Conservation (phyloP, 2,113 vertebrate genomes). For the Myotis brandtii region DNA sequence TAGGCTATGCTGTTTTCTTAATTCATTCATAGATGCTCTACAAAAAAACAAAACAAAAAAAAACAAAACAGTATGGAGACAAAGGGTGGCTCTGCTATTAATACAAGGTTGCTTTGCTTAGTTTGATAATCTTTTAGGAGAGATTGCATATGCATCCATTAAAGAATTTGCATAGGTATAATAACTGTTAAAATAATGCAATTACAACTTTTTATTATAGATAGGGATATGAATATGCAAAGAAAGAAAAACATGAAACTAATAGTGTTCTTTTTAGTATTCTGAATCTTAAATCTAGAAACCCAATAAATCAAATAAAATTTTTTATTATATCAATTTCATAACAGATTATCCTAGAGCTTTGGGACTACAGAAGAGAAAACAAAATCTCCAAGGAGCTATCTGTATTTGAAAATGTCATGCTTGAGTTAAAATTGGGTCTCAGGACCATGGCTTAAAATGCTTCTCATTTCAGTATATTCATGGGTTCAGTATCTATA, state of each 20-base stretch:
- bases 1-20: neutral
- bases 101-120: neutral
- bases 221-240: neutral
- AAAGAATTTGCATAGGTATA: neutral
- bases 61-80: neutral
- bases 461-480: conserved; percentile 24
- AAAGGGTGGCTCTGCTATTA: neutral
- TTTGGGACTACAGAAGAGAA: conserved; percentile 3
- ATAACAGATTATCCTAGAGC: conserved; percentile 15
- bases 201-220: neutral
- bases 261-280: neutral
- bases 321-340: neutral
- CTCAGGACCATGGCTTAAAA: conserved; percentile 47
- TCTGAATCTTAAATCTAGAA: conserved; percentile 30
- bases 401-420: conserved; percentile 58
- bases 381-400: conserved; percentile 51
- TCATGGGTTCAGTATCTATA: conserved; percentile 59
- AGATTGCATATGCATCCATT: neutral
- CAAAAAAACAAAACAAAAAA: no score
- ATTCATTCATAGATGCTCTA: neutral
- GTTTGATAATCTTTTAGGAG: neutral
- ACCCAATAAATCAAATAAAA: neutral
- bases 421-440: conserved; percentile 64
- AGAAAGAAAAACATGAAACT: neutral
- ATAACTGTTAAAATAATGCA: neutral